Evolutionary conservation across 2,888 invertebrate species (phyloP), one percentile per base, ranked within the genome.

Genomic region (Autographa gamma): DNA sequence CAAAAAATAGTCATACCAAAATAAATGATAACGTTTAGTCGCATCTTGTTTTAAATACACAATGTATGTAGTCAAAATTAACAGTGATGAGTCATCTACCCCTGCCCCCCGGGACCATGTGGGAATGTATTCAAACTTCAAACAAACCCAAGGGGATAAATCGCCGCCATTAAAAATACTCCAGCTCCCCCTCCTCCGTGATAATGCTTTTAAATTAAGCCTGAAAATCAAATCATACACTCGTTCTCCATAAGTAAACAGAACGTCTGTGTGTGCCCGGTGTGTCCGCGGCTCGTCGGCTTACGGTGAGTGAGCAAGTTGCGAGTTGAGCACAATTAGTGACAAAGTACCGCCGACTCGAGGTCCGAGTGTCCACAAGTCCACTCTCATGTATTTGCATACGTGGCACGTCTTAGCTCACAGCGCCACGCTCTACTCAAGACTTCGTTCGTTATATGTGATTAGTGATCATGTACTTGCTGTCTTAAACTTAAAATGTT

Each of bases 271-370:
- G 9, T 58, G 59, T 9, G 4, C 70, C 32, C 54, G n/a, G 79
- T 83, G 73, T 77, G 65, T 31, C 66, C 8, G 62, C n/a, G 14
- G 13, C 71, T 8, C 62, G 16, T 19, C 32, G 9, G 2, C 38
- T 68, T 65, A 76, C 79, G 77, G 83, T 73, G 78, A 81, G 74
- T 79, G 82, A 74, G 75, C 77, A 79, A 85, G 85, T 84, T 81
- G 80, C 74, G 66, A 81, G 77, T 76, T 72, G 73, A 71, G 82
- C 80, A 85, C 86, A 87, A 87, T 87, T 87, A 87, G 83, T 80
- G 86, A 73, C 63, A 78, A 65, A 81, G 85, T 60, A 58, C 69
- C 69, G 65, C 59, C 63, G 54, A 60, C 70, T n/a, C 41, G 74
- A 61, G 71, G 80, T 72, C 80, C 73, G 81, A 74, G 69, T 59